Evolutionary conservation across 1,140 invertebrate genomes (phyloP), one percentile per base, ranked within the genome.

Genomic region (Acromyrmex charruanus): DNA sequence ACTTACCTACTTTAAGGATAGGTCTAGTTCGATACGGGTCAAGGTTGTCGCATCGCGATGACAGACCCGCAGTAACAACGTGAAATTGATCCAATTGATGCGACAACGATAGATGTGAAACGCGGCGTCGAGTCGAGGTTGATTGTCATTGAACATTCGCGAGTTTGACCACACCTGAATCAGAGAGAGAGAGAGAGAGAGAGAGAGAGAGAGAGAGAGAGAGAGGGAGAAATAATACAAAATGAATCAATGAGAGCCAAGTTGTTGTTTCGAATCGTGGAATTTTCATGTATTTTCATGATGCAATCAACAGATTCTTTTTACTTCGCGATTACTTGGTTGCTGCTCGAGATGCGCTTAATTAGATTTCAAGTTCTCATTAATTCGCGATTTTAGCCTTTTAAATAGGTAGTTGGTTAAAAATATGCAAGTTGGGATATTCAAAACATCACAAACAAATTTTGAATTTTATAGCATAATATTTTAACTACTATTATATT

Each of bases 1-100:
- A 89, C 89, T 89, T 87, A 80, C 92, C 31, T 35, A 35, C 31
- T 35, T 6, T 35, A 35, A 35, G 82, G 85, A 91, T 93, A 87
- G 92, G 88, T 90, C 92, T 89, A 91, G 84, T 92, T 91, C 65
- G 77, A 91, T 90, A 84, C 92, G 7, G 93, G 93, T 93, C 94
- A 94, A 94, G 94, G 94, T 93, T 88, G 90, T 80, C 51, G 44
- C 85, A 63, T 86, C 72, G 61, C 55, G 75, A 77, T 28, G 25
- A 14, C 25, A 31, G 51, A 85, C 39, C 63, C 28, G 31, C 21
- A 16, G 44, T 21, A 55, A 80, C 49, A 14, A 1, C 53, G 49
- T 59, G 49, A 12, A 81, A 25, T 77, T 21, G 72, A 68, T 72
- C 74, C 75, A 39, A 65, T 63, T 61, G 53, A 4, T 12, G 9